These are phyloP conservation scores for Leuctra nigra DNA, from an alignment of 2,888 invertebrate species.

Conservation along the genomic window DNA sequence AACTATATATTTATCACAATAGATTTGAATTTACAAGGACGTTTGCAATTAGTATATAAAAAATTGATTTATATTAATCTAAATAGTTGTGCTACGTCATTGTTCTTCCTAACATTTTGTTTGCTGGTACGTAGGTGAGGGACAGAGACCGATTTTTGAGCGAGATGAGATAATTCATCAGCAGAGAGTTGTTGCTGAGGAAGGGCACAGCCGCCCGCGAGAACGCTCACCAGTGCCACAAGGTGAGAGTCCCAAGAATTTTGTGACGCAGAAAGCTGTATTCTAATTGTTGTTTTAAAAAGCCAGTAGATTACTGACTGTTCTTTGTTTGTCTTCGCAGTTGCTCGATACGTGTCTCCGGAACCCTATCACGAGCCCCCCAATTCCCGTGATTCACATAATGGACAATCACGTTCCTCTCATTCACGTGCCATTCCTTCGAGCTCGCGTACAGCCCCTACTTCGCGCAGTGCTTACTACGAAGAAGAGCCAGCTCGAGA, in stretches of 20 bases:
- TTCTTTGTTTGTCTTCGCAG: not conserved
- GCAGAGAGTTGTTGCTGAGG: no score
- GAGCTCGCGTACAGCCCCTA: not conserved
- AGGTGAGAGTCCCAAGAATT: constrained; percentile 2
- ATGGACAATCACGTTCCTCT: not conserved
- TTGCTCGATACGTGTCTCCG: not conserved
- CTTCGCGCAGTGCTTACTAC: not conserved
- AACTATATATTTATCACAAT: no score
- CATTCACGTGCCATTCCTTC: not conserved
- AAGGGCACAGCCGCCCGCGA: constrained; percentile 1
- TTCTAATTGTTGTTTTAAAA: not conserved
- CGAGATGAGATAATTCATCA: constrained; percentile 28
- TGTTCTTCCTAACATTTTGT: no score
- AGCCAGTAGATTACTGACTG: not conserved
- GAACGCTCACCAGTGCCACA: not conserved
- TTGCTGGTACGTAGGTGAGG: no score
- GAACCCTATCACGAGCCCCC: not conserved
- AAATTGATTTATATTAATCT: no score
- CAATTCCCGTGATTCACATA: not conserved
- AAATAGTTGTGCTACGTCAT: no score
- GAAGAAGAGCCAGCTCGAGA: not conserved
- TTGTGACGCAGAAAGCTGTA: not conserved
- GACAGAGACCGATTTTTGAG: constrained; percentile 29
- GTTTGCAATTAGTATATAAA: no score
- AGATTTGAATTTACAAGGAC: no score